A percentile compares a stretch with the other conserved stretches of the same genome.
These are phyloP conservation scores for Oreochromis niloticus DNA, from an alignment of 2,113 vertebrate species.

Conservation along the genomic window DNA sequence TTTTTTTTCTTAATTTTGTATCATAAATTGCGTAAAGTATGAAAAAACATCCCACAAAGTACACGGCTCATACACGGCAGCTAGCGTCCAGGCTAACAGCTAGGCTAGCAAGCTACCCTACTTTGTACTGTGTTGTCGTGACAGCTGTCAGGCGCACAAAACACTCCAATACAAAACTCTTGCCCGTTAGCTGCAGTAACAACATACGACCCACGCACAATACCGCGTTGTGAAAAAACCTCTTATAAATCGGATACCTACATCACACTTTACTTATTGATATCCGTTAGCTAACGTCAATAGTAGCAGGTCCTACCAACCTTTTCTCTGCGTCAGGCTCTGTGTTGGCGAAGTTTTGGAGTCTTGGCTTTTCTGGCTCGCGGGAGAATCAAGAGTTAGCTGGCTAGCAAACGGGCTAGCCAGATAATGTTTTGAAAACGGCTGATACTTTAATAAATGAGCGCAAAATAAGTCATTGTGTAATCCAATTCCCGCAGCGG, in stretches of 20 bases:
- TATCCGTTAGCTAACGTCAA: not conserved
- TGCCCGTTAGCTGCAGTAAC: constrained; percentile 5
- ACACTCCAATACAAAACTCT: constrained; percentile 53
- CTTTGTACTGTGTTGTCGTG: constrained; percentile 67
- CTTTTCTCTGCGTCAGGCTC: constrained; percentile 23
- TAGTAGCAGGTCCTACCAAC: constrained; percentile 16
- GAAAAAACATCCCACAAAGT: not conserved
- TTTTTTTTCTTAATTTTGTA: not conserved
- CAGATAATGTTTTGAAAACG: constrained; percentile 47
- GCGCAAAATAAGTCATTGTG: not conserved
- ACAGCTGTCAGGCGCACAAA: constrained; percentile 72
- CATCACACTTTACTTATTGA: not conserved
- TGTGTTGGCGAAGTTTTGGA: constrained; percentile 62
- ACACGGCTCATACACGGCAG: not conserved
- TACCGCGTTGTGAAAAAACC: not conserved
- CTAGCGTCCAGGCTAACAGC: constrained; percentile 50
- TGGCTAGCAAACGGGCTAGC: constrained; percentile 37
- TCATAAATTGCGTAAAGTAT: not conserved
- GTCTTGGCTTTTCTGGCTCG: constrained; percentile 52
- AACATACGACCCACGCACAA: not conserved
- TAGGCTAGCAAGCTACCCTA: constrained; percentile 58
- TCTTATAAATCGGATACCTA: not conserved
- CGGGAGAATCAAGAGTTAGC: constrained; percentile 69
- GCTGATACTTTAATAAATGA: not conserved
- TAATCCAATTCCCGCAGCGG: not conserved